A percentile compares a stretch with the other conserved stretches of the same genome.
Evolutionary conservation across 1,140 invertebrate genomes (phyloP).

Genomic region (Drosophila tropicalis): DNA sequence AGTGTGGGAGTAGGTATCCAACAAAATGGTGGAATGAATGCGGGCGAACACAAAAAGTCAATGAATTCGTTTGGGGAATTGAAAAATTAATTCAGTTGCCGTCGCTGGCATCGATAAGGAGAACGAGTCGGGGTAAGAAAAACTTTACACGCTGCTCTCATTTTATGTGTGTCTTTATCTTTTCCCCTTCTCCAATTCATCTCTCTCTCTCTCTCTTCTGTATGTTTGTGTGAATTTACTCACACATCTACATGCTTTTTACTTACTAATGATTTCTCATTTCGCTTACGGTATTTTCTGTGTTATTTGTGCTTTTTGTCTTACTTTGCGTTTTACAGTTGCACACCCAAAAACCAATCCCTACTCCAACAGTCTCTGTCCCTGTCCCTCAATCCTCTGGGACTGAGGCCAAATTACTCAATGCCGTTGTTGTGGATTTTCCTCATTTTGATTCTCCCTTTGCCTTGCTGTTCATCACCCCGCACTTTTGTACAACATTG

Average conservation of each 20-base stretch:
- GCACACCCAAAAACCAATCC: slow-evolving; percentile 16
- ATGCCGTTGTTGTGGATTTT: slow-evolving; percentile 77
- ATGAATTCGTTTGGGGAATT: slow-evolving; percentile 82
- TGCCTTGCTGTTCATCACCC: slow-evolving; percentile 6
- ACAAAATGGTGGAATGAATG: slow-evolving; percentile 16
- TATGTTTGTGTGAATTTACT: slow-evolving; percentile 41
- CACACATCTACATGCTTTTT: slow-evolving; percentile 66
- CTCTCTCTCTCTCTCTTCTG: slow-evolving; percentile 1
- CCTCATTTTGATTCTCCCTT: slow-evolving; percentile 45
- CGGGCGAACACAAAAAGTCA: slow-evolving; percentile 76
- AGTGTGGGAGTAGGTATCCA: slow-evolving; percentile 23
- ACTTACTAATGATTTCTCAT: slow-evolving; percentile 82
- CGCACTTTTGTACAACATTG: slow-evolving; percentile 8
- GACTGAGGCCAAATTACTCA: slow-evolving; percentile 74
- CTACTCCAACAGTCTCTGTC: background rate
- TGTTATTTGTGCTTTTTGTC: slow-evolving; percentile 77
- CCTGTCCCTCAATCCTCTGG: slow-evolving; percentile 1
- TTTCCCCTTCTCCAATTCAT: background rate
- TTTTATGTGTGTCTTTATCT: slow-evolving; percentile 73
- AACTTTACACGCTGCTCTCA: slow-evolving; percentile 69
- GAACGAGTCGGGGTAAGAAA: slow-evolving; percentile 52
- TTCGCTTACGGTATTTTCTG: slow-evolving; percentile 75
- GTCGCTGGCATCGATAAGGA: slow-evolving; percentile 75
- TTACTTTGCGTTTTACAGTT: slow-evolving; percentile 66
- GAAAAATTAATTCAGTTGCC: slow-evolving; percentile 82